These are phyloP conservation scores for Ctenoplectra terminalis DNA, from an alignment of 1,140 invertebrate genomes.

Conservation along the genomic window DNA sequence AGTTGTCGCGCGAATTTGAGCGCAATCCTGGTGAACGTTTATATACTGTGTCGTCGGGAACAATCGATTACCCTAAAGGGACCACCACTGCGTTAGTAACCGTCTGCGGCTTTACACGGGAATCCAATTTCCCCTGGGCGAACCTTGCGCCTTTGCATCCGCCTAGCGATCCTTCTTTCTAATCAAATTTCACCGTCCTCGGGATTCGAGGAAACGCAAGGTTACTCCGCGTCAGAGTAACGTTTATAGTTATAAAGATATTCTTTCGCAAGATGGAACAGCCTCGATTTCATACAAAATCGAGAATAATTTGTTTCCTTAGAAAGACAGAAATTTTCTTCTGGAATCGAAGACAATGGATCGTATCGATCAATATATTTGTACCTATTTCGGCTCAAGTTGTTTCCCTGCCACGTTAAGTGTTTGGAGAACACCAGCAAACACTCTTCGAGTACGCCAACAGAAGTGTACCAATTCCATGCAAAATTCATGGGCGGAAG, in stretches of 20 bases:
- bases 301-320: too few species aligned
- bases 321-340: too few species aligned
- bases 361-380: too few species aligned
- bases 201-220: not conserved
- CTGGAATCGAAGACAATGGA: not conserved
- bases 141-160: not conserved
- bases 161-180: not conserved
- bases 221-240: too few species aligned
- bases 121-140: slow-evolving; percentile 34
- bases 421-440: too few species aligned
- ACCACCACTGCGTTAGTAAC: not conserved
- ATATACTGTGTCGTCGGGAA: not conserved
- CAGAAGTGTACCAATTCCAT: not conserved
- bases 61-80: slow-evolving; percentile 18
- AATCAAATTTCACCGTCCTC: not conserved
- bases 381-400: too few species aligned
- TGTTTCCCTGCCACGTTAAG: too few species aligned
- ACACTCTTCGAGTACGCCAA: too few species aligned
- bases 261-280: too few species aligned
- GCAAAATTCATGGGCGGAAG: not conserved
- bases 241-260: too few species aligned
- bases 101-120: slow-evolving; percentile 7
- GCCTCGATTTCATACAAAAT: too few species aligned
- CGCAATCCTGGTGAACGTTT: slow-evolving; percentile 35
- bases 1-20: slow-evolving; percentile 6